Conservation (phyloP, 2,113 vertebrate genomes). For the Saguinus imperator region DNA sequence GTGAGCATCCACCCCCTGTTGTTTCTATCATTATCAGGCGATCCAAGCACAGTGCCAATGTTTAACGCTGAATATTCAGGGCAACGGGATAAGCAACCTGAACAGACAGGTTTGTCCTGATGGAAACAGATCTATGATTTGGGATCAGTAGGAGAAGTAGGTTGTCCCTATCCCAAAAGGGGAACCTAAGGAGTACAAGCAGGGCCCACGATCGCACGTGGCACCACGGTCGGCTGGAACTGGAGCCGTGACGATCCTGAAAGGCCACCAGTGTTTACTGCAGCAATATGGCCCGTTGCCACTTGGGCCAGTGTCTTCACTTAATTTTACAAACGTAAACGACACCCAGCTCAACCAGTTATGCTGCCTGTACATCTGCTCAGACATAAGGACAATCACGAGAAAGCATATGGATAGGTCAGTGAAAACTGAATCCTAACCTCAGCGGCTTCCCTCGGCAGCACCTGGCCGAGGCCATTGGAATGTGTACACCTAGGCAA, state of each 20-base stretch:
- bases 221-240: accelerated
- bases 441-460: not conserved
- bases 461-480: not conserved
- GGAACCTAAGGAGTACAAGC: no score
- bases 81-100: not conserved
- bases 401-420: not conserved
- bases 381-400: not conserved
- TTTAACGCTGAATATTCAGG: not conserved
- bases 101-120: no score
- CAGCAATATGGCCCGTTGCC: not conserved
- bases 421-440: accelerated
- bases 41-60: not conserved
- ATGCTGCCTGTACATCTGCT: not conserved
- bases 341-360: not conserved
- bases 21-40: not conserved
- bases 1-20: not conserved
- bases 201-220: not conserved
- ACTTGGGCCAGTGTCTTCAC: not conserved
- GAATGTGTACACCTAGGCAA: not conserved
- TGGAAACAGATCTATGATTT: not conserved
- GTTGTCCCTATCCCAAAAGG: not conserved
- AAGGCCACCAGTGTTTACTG: not conserved
- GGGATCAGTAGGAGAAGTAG: not conserved
- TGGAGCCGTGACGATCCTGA: not conserved
- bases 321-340: not conserved